phyloP scores from a whole-genome alignment of 2,113 vertebrate species.

The Mesoclemmys tuberculata region DNA sequence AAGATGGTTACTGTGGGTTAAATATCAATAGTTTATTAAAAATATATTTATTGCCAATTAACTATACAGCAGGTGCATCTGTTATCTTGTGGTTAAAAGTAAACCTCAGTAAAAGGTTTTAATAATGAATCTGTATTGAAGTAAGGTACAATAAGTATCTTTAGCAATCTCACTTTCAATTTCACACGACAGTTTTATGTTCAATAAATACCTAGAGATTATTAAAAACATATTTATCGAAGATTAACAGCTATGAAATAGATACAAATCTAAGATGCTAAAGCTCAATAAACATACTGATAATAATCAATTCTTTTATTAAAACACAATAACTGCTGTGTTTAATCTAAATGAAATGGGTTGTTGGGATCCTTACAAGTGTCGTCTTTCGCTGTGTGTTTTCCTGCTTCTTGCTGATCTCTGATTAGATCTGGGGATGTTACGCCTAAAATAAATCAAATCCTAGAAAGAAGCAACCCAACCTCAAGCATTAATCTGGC shows the following conservation, averaged over 20 bases:
- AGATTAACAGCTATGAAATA: conserved; percentile 78
- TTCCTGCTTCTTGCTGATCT: conserved; percentile 19
- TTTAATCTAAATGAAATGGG: conserved; percentile 60
- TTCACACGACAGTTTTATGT: conserved; percentile 76
- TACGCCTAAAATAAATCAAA: conserved; percentile 12
- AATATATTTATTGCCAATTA: conserved; percentile 53
- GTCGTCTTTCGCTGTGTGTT: background rate
- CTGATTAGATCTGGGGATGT: conserved; percentile 17
- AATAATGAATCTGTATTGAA: conserved; percentile 63
- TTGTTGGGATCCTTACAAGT: background rate
- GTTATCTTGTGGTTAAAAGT: conserved; percentile 45
- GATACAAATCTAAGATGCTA: conserved; percentile 78
- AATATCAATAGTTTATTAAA: conserved; percentile 68
- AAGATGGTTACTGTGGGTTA: conserved; percentile 68
- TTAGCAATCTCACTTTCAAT: conserved; percentile 62
- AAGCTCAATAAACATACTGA: conserved; percentile 71
- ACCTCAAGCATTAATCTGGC: background rate
- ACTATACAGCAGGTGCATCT: conserved; percentile 3
- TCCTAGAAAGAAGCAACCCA: background rate
- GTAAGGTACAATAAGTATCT: conserved; percentile 51
- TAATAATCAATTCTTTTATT: conserved; percentile 76
- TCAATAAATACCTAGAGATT: conserved; percentile 79
- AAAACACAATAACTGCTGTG: conserved; percentile 66
- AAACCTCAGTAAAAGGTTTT: conserved; percentile 43
- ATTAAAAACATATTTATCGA: conserved; percentile 86